Base-by-base conservation (phyloP, 2,888 invertebrate species). In the Lepidochrysops patricia region DNA sequence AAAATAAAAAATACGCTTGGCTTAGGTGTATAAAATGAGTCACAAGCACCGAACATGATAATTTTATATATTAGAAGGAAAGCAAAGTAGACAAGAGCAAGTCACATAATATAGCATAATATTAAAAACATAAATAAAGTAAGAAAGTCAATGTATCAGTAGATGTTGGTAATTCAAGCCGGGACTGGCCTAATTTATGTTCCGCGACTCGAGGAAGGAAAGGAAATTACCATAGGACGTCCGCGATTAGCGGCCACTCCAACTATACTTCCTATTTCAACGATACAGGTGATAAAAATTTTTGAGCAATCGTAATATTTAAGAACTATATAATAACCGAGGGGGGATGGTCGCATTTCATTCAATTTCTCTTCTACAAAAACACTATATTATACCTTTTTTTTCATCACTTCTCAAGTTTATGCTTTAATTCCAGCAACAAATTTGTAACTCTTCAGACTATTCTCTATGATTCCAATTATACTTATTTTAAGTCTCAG, bases 141-240 rank as follows among this genome's bases (percentile, higher is more conserved):
- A 64, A 62, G 65, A 69, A 62, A 74, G 73, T 69, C 72, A 72
- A 72, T 66, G 75, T 76, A 77, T 76, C 74, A 75, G 74, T 67
- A 72, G 67, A 73, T 75, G 75, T 79, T 74, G 78, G 84, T 80
- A 85, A 87, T 87, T 87, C 87, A 85, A 76, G 79, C 72, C 79
- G 78, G 72, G 74, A 75, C 79, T 77, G 79, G 76, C 76, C 74
- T 81, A 78, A 88, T 88, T 88, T 88, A 88, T 84, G 80, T 71
- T 68, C 70, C 68, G 68, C 76, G 73, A 76, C 73, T 76, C 68
- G 63, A 75, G 84, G 84, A 86, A 87, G 87, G 87, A 87, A 87
- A 72, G 75, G 66, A 69, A 77, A 87, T 88, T 88, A 85, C 81
- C 88, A 88, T 87, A 87, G 81, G 79, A 83, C 84, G 76, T 79